A percentile compares a stretch with the other conserved stretches of the same genome.
Conservation (phyloP, 2,113 vertebrate genomes). For the Anolis sagrei region DNA sequence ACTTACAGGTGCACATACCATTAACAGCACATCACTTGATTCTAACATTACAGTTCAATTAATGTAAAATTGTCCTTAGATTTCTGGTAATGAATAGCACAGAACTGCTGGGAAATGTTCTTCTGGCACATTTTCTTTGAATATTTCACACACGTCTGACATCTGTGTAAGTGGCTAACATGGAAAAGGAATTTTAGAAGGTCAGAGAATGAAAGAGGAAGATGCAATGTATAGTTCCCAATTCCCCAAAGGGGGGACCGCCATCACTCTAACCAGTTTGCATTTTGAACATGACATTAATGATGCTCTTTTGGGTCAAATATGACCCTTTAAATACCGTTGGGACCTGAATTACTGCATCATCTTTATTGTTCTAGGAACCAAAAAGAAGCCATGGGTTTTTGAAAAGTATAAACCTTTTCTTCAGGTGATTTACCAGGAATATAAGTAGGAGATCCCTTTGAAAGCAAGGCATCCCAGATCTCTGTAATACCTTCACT, state of each 20-base stretch:
- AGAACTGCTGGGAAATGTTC: constrained; percentile 35
- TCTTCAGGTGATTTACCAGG: background rate
- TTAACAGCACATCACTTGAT: constrained; percentile 43
- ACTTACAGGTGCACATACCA: constrained; percentile 26
- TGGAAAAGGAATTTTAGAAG: background rate
- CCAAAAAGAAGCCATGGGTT: background rate
- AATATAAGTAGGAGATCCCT: background rate
- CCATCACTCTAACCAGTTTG: background rate
- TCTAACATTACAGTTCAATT: constrained; percentile 14
- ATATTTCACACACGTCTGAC: background rate
- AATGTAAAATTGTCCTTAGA: constrained; percentile 5
- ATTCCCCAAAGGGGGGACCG: background rate
- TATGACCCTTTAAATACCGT: background rate
- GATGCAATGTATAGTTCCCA: background rate
- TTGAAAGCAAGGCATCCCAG: background rate
- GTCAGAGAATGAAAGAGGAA: background rate
- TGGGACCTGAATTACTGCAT: background rate
- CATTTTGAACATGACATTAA: background rate
- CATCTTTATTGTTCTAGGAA: background rate
- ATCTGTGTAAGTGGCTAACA: background rate
- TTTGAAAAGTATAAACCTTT: background rate
- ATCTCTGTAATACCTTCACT: background rate
- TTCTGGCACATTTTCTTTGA: constrained; percentile 37
- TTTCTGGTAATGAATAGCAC: constrained; percentile 40
- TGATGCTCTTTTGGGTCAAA: background rate